Evolutionary conservation across 1,140 invertebrate species (phyloP), one percentile per base, ranked within the genome.

Genomic region (Cyclargus thomasi): DNA sequence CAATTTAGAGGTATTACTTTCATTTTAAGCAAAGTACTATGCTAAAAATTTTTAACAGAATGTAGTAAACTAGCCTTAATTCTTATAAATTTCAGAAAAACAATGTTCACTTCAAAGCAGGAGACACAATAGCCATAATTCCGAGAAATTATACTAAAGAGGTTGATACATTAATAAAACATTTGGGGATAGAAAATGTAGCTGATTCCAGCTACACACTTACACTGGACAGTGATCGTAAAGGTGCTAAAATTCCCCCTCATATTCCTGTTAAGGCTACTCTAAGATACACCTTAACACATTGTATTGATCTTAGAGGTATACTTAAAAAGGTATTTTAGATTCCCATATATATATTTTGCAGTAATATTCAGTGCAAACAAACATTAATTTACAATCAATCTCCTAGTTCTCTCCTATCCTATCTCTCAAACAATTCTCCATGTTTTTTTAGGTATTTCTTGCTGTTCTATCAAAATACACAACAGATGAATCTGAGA

Each of bases 401-500:
- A 29, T 2, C 23, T 6, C 0, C 23, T 0, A 29, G 23, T 0
- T 2, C 2, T 29, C 23, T 29, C 23, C 2, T 29, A n/a, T n/a
- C n/a, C n/a, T n/a, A n/a, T n/a, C n/a, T 29, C 29, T 29, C 5
- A 29, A 2, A 3, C 23, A 29, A 29, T 29, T 29, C 8, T 29
- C 0, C 5, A 29, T 29, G 29, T 29, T 29, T 29, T 90, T 92
- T 69, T 76, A 95, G 94, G 82, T 92, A 47, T 92, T 95, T 70
- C 72, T 96, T 5, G 79, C 94, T 74, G 81, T 93, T 29, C 81
- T 96, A 64, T 90, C 93, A 65, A 90, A 91, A 66, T 91, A 93
- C 74, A 92, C 95, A 21, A 80, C 85, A 66, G 90, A 94, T 82
- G 80, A 92, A 68, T 72, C 81, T 57, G 95, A 97, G 80, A 93